phyloP scores from a whole-genome alignment of 2,797 vertebrate genomes.

The Pelodytes ibericus region DNA sequence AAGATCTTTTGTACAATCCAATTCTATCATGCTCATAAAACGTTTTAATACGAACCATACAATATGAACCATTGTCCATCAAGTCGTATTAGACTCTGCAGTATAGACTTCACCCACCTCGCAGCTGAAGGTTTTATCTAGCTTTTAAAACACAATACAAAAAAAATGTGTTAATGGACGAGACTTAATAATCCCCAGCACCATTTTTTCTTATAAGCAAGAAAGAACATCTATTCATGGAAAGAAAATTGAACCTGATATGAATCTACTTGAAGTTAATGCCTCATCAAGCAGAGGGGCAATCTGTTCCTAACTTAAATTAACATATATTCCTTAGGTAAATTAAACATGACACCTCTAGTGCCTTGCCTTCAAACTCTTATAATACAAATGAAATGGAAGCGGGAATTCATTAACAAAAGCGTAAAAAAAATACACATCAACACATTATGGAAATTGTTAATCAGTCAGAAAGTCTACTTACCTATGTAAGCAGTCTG shows the following conservation, averaged over 20 bases:
- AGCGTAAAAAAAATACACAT: conserved; percentile 15
- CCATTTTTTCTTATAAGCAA: conserved; percentile 17
- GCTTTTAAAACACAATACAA: conserved; percentile 16
- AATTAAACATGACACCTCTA: conserved; percentile 66
- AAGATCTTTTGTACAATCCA: no score
- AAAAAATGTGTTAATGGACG: conserved; percentile 20
- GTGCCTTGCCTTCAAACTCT: conserved; percentile 58
- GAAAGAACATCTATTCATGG: conserved; percentile 54
- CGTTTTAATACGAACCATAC: no score
- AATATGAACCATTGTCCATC: neutral
- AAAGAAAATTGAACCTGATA: conserved; percentile 61
- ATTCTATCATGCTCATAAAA: no score
- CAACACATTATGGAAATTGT: neutral
- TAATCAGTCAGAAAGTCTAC: neutral
- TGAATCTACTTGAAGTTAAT: conserved; percentile 60
- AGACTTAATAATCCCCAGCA: conserved; percentile 30
- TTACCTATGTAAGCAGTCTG: neutral
- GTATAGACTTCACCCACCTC: neutral
- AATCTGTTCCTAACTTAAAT: conserved; percentile 62
- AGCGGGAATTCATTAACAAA: conserved; percentile 33
- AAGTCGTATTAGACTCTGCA: neutral
- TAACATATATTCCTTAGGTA: conserved; percentile 66
- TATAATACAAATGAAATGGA: conserved; percentile 50
- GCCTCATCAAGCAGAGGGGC: conserved; percentile 59
- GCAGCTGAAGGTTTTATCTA: neutral